Conservation (phyloP, 2,797 vertebrate genomes). For the Cheracebus regulus region DNA sequence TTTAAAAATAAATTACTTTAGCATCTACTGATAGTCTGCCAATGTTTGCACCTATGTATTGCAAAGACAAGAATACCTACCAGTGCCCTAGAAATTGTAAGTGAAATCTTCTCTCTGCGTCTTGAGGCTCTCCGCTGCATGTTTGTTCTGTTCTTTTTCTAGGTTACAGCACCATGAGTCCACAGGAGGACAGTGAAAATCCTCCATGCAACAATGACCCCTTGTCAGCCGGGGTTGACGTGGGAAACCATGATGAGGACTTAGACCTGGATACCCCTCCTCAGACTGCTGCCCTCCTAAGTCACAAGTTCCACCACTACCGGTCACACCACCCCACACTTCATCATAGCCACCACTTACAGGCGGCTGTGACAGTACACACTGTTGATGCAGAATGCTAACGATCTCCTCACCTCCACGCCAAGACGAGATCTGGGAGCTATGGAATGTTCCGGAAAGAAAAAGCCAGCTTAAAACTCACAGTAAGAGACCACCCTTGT, state of each 20-base stretch:
- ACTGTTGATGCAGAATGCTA: conserved; percentile 97
- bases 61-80: background rate
- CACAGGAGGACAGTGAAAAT: conserved; percentile 99
- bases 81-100: background rate
- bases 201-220: conserved; percentile 96
- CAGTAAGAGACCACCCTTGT: background rate
- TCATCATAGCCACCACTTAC: conserved; percentile 93
- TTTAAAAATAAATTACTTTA: background rate
- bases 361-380: conserved; percentile 97
- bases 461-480: background rate
- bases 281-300: conserved; percentile 96
- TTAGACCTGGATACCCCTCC: conserved; percentile 96
- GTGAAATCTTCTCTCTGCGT: fast-evolving
- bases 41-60: fast-evolving
- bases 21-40: background rate
- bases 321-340: conserved; percentile 92
- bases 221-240: conserved; percentile 94
- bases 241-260: conserved; percentile 97
- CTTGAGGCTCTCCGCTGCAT: background rate
- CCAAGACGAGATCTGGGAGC: background rate
- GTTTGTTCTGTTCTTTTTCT: background rate
- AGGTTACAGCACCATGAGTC: conserved; percentile 99
- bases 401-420: conserved; percentile 57
- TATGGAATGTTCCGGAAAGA: background rate
- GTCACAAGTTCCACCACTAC: conserved; percentile 97